Conservation (phyloP, 2,888 invertebrate genomes). For the Belgica antarctica region DNA sequence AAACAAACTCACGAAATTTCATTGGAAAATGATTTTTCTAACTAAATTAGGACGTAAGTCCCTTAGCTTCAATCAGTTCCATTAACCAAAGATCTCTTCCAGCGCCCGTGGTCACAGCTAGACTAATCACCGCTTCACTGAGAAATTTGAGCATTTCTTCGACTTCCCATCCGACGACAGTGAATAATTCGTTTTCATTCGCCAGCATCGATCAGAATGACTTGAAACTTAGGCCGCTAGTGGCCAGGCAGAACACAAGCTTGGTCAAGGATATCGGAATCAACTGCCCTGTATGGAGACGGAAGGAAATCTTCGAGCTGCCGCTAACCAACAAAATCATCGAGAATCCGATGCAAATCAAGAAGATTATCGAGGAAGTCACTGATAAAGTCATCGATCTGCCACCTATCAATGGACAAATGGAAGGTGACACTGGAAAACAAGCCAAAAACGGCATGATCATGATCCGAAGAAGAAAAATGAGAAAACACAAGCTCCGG, state of each 20-base stretch:
- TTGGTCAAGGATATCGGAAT: constrained; percentile 31
- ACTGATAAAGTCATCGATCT: neutral
- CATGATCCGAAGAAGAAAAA: constrained; percentile 75
- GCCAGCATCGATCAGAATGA: neutral
- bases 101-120: neutral
- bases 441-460: constrained; percentile 66
- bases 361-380: constrained; percentile 25
- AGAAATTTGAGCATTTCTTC: constrained; percentile 26
- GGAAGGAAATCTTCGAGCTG: constrained; percentile 40
- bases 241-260: neutral
- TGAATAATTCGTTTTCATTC: neutral
- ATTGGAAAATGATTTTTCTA: constrained; percentile 33
- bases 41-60: constrained; percentile 21
- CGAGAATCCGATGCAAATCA: constrained; percentile 22
- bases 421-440: constrained; percentile 59
- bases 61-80: neutral
- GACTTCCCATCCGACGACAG: neutral
- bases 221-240: neutral
- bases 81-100: neutral
- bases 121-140: constrained; percentile 4
- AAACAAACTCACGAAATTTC: constrained; percentile 1
- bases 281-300: constrained; percentile 15
- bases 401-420: constrained; percentile 11
- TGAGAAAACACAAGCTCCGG: constrained; percentile 81
- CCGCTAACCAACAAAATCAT: constrained; percentile 43